Percentiles rank a stretch among this genome's conserved stretches.
phyloP scores from a whole-genome alignment of 2,888 invertebrate genomes.

The Coelogynopora nodosa region DNA sequence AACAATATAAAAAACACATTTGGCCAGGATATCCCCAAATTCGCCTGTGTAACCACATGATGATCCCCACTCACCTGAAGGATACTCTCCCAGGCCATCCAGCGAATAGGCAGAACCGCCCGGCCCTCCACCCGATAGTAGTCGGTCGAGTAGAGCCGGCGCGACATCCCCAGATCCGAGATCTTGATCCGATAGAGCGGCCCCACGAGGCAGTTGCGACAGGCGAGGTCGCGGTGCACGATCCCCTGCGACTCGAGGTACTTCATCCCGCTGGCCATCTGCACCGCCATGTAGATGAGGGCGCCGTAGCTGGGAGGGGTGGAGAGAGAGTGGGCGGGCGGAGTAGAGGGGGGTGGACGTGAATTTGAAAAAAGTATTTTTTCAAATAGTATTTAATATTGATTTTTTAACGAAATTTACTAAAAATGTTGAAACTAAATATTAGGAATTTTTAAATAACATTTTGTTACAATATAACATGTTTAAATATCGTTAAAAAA shows the following conservation, averaged over 20 bases:
- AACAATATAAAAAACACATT: too few species aligned
- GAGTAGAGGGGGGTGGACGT: too few species aligned
- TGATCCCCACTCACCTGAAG: not conserved
- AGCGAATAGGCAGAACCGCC: slow-evolving; percentile 71
- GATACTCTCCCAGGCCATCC: slow-evolving; percentile 81
- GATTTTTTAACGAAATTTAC: too few species aligned
- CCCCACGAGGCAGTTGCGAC: slow-evolving; percentile 80
- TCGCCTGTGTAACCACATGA: too few species aligned
- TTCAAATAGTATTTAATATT: too few species aligned
- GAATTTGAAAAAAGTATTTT: too few species aligned
- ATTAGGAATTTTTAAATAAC: too few species aligned
- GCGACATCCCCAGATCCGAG: slow-evolving; percentile 57
- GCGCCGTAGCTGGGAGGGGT: slow-evolving; percentile 71
- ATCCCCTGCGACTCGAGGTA: slow-evolving; percentile 82
- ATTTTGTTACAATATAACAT: too few species aligned
- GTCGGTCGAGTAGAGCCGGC: slow-evolving; percentile 65
- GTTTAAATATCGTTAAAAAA: too few species aligned
- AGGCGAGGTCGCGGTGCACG: slow-evolving; percentile 82
- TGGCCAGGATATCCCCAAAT: too few species aligned
- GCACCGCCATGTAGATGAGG: slow-evolving; percentile 76
- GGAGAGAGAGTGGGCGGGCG: too few species aligned
- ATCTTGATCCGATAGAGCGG: slow-evolving; percentile 69
- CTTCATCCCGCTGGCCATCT: slow-evolving; percentile 83
- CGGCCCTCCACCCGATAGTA: slow-evolving; percentile 73
- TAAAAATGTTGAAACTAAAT: too few species aligned